Conservation (phyloP, 1,140 invertebrate genomes). For the Cyrtorhinus lividipennis region DNA sequence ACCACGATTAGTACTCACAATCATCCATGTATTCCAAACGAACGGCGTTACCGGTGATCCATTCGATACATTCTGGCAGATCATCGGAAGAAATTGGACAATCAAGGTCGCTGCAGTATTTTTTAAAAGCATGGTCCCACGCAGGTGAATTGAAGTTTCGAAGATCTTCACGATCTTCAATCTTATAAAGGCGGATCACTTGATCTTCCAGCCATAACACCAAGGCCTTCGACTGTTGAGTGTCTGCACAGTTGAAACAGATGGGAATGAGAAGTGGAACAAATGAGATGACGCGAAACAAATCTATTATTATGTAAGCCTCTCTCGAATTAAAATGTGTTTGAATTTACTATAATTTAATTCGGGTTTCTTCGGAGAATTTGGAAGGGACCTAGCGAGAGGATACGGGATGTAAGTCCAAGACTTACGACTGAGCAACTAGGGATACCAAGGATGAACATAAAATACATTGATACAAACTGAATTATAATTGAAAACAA, state of each 20-base stretch:
- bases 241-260: conserved; percentile 46
- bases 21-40: conserved; percentile 69
- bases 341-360: no score
- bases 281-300: conserved; percentile 11
- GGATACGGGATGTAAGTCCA: no score
- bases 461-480: no score
- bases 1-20: no score
- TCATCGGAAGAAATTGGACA: conserved; percentile 38
- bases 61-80: conserved; percentile 55
- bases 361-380: no score
- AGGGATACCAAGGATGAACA: no score
- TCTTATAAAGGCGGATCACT: conserved; percentile 77
- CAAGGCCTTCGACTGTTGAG: conserved; percentile 59
- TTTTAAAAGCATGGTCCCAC: conserved; percentile 58
- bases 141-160: conserved; percentile 42
- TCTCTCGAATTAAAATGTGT: no score
- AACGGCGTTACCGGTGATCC: conserved; percentile 72
- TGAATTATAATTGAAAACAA: no score
- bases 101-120: conserved; percentile 61
- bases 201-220: conserved; percentile 88
- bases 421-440: no score
- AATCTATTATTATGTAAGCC: conserved; percentile 18
- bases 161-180: conserved; percentile 61
- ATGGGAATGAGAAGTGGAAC: conserved; percentile 20
- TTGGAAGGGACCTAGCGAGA: no score